A percentile compares a stretch with the other conserved stretches of the same genome.
Conservation (phyloP, 2,888 invertebrate genomes). For the Zootermopsis nevadensis region DNA sequence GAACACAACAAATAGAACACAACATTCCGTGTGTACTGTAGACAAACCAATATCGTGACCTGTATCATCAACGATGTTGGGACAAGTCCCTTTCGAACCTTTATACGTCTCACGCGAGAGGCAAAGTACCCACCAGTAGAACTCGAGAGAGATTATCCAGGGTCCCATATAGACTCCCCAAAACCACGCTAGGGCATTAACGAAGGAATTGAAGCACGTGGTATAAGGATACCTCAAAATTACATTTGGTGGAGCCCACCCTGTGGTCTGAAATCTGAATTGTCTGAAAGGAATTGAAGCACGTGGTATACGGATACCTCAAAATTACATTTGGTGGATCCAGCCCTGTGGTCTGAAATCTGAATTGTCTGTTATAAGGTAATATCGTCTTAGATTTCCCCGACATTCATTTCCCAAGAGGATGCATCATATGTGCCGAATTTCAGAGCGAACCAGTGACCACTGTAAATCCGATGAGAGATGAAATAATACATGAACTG, state of each 20-base stretch:
- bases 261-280: not conserved
- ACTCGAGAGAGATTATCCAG: no score
- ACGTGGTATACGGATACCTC: not conserved
- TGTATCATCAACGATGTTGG: not conserved
- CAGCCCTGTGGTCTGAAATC: not conserved
- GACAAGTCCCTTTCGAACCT: not conserved
- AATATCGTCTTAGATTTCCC: not conserved
- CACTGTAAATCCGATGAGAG: conserved; percentile 1
- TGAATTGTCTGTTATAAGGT: conserved; percentile 26
- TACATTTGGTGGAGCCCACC: not conserved
- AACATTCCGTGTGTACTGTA: no score
- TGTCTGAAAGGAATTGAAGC: conserved; percentile 14
- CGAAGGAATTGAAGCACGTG: not conserved
- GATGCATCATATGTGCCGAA: not conserved
- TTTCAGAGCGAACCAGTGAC: conserved; percentile 5
- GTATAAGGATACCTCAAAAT: not conserved
- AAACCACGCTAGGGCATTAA: not conserved
- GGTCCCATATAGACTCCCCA: not conserved
- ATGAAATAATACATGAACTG: conserved; percentile 10
- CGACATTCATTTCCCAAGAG: conserved; percentile 5
- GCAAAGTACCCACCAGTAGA: not conserved
- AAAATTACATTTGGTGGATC: not conserved
- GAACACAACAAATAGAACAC: no score
- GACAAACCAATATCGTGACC: no score
- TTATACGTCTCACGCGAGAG: not conserved